A percentile compares a stretch with the other conserved stretches of the same genome.
These are phyloP conservation scores for Cataglyphis hispanica DNA, from an alignment of 1,140 invertebrate species.

Conservation along the genomic window DNA sequence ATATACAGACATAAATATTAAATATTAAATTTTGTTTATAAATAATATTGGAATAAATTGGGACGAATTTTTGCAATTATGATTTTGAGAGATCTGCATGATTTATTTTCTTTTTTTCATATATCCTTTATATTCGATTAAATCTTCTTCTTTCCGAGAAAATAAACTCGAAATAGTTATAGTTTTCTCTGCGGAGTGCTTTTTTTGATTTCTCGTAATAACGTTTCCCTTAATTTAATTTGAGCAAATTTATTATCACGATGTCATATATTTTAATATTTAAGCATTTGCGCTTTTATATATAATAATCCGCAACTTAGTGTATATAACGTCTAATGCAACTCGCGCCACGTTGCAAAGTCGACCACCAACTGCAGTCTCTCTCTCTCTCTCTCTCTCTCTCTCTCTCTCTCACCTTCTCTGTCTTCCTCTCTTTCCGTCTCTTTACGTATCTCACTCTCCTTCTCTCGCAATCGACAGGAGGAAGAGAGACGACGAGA, in stretches of 20 bases:
- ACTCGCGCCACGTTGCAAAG: constrained; percentile 60
- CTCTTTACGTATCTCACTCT: constrained; percentile 35
- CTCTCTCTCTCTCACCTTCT: neutral
- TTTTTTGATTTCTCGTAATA: neutral
- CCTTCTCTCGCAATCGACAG: constrained; percentile 31
- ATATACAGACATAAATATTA: too few relatives aligned
- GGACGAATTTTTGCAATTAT: neutral
- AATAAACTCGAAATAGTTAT: neutral
- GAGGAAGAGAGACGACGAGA: constrained; percentile 36
- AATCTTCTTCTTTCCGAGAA: neutral
- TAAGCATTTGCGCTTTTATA: neutral
- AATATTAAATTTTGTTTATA: too few relatives aligned
- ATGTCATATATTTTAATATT: neutral
- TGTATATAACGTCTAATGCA: constrained; percentile 69
- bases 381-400: constrained; percentile 26
- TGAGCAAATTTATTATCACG: neutral
- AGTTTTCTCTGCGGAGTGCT: neutral
- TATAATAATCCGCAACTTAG: constrained; percentile 12
- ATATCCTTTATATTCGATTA: neutral
- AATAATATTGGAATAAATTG: neutral
- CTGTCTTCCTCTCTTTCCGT: constrained; percentile 7
- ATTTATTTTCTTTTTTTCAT: neutral
- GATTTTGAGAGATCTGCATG: neutral
- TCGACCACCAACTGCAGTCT: constrained; percentile 45
- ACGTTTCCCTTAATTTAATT: neutral